A percentile compares a stretch with the other conserved stretches of the same genome.
Conservation (phyloP, 2,797 vertebrate genomes). For the Pogoniulus pusillus region DNA sequence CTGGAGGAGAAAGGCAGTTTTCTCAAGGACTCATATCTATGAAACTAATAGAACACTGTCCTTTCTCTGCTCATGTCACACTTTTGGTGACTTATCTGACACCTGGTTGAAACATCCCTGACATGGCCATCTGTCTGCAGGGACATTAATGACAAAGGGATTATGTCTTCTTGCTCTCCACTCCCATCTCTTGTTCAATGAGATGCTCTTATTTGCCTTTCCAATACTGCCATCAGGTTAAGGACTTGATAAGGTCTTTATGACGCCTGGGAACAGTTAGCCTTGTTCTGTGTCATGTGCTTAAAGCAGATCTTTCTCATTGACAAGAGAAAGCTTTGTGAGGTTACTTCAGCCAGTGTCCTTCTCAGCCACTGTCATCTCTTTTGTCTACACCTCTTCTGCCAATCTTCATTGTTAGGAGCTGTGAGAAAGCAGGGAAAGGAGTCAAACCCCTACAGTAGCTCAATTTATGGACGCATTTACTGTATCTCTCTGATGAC, state of each 20-base stretch:
- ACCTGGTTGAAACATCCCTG: background rate
- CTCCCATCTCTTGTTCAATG: background rate
- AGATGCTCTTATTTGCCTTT: background rate
- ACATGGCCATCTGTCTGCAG: background rate
- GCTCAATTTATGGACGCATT: background rate
- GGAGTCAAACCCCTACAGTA: background rate
- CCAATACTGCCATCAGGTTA: background rate
- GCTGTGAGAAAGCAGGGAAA: background rate
- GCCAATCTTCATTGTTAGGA: background rate
- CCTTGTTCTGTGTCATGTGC: background rate
- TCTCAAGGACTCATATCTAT: background rate
- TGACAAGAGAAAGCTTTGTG: background rate
- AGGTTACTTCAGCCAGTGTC: background rate
- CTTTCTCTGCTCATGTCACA: background rate
- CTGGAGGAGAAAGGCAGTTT: background rate
- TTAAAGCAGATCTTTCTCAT: background rate
- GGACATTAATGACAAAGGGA: background rate
- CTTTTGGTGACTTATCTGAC: background rate
- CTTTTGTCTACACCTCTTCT: background rate
- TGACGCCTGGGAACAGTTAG: background rate
- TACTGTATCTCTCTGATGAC: background rate
- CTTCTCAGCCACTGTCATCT: background rate
- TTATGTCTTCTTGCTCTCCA: background rate
- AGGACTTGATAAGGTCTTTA: background rate
- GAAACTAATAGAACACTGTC: background rate